These are phyloP conservation scores for Leucania comma DNA, from an alignment of 2,888 invertebrate genomes.

Conservation along the genomic window DNA sequence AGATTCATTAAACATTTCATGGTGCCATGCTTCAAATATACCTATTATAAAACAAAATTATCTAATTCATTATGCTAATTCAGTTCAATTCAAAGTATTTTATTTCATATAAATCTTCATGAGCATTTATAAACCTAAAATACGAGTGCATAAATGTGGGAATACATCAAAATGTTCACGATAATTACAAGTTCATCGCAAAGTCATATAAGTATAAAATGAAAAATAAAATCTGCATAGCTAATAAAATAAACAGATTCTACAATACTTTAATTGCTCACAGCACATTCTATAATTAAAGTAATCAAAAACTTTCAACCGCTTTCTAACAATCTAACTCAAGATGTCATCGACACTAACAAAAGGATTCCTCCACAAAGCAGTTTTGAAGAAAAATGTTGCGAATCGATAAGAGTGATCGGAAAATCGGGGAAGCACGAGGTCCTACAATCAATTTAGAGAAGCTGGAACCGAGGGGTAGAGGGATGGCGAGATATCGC, in stretches of 20 bases:
- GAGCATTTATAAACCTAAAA: too few species aligned
- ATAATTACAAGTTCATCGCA: not conserved
- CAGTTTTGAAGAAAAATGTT: conserved; percentile 50
- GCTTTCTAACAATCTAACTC: conserved; percentile 5
- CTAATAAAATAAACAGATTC: not conserved
- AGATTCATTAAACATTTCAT: too few species aligned
- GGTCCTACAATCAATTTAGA: conserved; percentile 59
- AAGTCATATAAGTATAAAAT: too few species aligned
- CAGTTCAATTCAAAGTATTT: too few species aligned
- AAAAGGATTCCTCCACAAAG: conserved; percentile 28
- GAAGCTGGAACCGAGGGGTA: conserved; percentile 52
- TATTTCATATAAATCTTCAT: too few species aligned
- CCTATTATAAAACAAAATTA: too few species aligned
- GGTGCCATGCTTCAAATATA: too few species aligned
- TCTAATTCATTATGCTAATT: too few species aligned
- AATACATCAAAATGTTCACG: not conserved
- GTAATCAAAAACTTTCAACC: conserved; percentile 8
- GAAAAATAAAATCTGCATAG: too few species aligned
- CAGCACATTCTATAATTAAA: not conserved
- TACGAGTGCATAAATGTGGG: not conserved
- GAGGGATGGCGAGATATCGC: conserved; percentile 58
- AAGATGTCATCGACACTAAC: conserved; percentile 26
- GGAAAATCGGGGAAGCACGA: conserved; percentile 46
- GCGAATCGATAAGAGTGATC: conserved; percentile 51
- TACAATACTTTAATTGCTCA: not conserved